A percentile compares a stretch with the other conserved stretches of the same genome.
Evolutionary conservation across 2,113 vertebrate genomes (phyloP).

Genomic region (Poecilia latipinna): DNA sequence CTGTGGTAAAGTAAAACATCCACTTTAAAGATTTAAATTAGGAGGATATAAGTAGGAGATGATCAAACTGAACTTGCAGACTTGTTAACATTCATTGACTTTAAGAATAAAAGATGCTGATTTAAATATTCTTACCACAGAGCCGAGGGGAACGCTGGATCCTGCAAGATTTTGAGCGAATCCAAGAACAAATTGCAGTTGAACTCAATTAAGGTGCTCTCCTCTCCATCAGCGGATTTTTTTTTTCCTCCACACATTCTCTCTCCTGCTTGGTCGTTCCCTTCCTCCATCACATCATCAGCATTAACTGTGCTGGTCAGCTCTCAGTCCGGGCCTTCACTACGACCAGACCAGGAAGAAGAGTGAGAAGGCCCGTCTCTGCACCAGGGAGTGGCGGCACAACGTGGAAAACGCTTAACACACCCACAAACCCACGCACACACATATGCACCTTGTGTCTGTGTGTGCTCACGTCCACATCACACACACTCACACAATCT

Average conservation of each 20-base stretch:
- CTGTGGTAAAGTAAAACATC: constrained; percentile 21
- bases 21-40: neutral
- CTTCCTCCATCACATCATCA: constrained; percentile 35
- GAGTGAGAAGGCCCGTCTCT: constrained; percentile 77
- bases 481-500: constrained; percentile 52
- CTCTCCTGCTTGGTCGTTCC: constrained; percentile 19
- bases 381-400: constrained; percentile 69
- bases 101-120: constrained; percentile 3
- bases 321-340: constrained; percentile 66
- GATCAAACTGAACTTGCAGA: neutral
- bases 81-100: neutral
- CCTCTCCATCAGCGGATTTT: constrained; percentile 22
- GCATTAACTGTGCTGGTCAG: constrained; percentile 58
- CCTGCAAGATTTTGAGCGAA: constrained; percentile 25
- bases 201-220: constrained; percentile 3
- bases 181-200: constrained; percentile 19
- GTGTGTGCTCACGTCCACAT: constrained; percentile 44
- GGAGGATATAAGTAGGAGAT: neutral
- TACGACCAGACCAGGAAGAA: constrained; percentile 68
- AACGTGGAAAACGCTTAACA: constrained; percentile 57
- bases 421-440: constrained; percentile 53
- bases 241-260: constrained; percentile 2
- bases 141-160: constrained; percentile 13
- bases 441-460: constrained; percentile 30
- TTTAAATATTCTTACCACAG: constrained; percentile 61